Base-by-base conservation (phyloP, 2,797 vertebrate genomes). In the Tinamus major region DNA sequence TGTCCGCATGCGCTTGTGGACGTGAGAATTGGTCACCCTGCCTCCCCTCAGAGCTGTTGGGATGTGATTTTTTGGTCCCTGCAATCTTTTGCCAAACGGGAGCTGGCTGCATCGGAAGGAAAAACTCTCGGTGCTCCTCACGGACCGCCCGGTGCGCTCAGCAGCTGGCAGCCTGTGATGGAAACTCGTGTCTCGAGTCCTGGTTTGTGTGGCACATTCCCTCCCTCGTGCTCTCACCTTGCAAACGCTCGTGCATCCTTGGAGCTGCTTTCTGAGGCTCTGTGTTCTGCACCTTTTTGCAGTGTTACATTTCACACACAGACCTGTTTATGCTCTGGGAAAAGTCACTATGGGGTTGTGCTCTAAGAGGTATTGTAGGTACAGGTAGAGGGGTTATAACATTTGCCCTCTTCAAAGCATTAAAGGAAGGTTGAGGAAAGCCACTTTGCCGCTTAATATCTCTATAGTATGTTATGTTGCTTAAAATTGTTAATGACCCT, bases 1-100 rank as follows among this genome's bases (percentile, higher is more conserved):
- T 48, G 31, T 75, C 37, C 46, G 78, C 12, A 2, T 26, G 8
- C 37, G 2, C 11, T 64, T 41, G 26, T 68, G 49, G 29, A n/a
- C 2, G 35, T n/a, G n/a, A n/a, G n/a, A n/a, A n/a, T n/a, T n/a
- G n/a, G n/a, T n/a, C n/a, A n/a, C n/a, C n/a, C n/a, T n/a, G n/a
- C n/a, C n/a, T n/a, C n/a, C 35, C 35, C 35, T 35, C 35, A 35
- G 35, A 35, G 35, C 35, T 35, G 35, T 35, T 35, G 35, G 35
- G 35, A 35, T 35, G 35, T 35, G 35, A 35, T 35, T 35, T 91
- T 90, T 15, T 74, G 42, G 75, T 93, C 51, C 63, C 51, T 27
- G 3, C 46, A 35, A 93, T 95, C 77, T 51, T 92, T 85, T 85
- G 78, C 65, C 46, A 53, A 80, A 71, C 58, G 89, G 77, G 59